Evolutionary conservation across 2,888 invertebrate species (phyloP).

Genomic region (Iphiclides podalirius): DNA sequence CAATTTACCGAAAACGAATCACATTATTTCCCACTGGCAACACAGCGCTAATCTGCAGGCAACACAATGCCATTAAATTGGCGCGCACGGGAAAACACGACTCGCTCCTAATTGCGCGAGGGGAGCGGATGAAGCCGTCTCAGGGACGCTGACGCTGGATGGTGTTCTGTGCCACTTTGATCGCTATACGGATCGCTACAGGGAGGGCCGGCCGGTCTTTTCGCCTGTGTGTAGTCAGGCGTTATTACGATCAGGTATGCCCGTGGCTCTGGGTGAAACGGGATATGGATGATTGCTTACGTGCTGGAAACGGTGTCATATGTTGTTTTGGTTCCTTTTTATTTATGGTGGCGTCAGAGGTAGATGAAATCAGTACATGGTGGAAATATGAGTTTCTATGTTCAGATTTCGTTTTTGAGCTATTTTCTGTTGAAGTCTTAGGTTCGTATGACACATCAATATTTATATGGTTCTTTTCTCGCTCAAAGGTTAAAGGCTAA

Average conservation of each 20-base stretch:
- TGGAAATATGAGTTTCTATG: no score
- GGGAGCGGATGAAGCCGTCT: constrained; percentile 61
- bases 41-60: constrained; percentile 29
- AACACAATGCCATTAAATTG: constrained; percentile 52
- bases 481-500: no score
- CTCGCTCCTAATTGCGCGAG: constrained; percentile 48
- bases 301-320: neutral
- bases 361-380: no score
- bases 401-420: no score
- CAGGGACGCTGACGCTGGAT: constrained; percentile 21
- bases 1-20: constrained; percentile 22
- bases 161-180: no score
- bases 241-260: constrained; percentile 3
- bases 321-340: neutral
- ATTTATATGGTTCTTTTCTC: no score
- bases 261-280: constrained; percentile 3
- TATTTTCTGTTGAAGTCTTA: no score
- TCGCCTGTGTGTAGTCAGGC: neutral
- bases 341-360: no score
- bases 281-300: constrained; percentile 12
- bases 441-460: no score
- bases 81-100: constrained; percentile 52
- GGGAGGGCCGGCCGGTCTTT: no score
- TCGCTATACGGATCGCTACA: no score
- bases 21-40: constrained; percentile 17